A percentile compares a stretch with the other conserved stretches of the same genome.
These are phyloP conservation scores for Stomatorhinus ivindoensis DNA, from an alignment of 2,113 vertebrate species.

Conservation along the genomic window DNA sequence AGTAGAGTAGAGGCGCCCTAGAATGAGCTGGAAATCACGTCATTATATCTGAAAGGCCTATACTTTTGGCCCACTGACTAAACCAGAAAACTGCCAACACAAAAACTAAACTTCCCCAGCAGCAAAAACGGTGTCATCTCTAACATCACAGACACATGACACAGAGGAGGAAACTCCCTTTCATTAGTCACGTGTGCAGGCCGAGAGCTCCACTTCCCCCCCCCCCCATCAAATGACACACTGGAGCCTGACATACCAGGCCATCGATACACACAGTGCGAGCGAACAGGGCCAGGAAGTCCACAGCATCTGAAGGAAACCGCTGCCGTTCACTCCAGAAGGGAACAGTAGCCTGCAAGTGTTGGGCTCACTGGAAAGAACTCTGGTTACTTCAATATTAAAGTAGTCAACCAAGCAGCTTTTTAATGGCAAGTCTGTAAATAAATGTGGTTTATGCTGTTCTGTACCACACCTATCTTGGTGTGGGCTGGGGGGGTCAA, in stretches of 20 bases:
- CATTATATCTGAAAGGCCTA: background rate
- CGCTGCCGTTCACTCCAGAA: background rate
- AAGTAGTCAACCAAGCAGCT: background rate
- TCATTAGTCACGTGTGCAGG: background rate
- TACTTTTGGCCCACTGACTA: background rate
- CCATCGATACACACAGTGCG: background rate
- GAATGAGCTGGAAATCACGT: background rate
- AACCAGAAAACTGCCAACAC: background rate
- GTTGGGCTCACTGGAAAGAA: background rate
- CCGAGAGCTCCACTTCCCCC: background rate
- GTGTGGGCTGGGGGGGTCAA: background rate
- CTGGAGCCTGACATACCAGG: background rate
- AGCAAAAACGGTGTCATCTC: background rate
- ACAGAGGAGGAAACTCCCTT: background rate
- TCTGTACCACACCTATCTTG: background rate
- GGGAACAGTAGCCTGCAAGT: background rate
- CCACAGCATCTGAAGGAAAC: background rate
- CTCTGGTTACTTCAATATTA: background rate
- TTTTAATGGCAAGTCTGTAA: background rate
- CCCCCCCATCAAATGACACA: background rate
- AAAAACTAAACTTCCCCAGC: background rate
- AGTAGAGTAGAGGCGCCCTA: background rate
- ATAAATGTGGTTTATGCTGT: background rate
- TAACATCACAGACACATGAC: background rate
- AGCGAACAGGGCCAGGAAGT: background rate